Base-by-base conservation (phyloP, 1,140 invertebrate species). In the Musca domestica region DNA sequence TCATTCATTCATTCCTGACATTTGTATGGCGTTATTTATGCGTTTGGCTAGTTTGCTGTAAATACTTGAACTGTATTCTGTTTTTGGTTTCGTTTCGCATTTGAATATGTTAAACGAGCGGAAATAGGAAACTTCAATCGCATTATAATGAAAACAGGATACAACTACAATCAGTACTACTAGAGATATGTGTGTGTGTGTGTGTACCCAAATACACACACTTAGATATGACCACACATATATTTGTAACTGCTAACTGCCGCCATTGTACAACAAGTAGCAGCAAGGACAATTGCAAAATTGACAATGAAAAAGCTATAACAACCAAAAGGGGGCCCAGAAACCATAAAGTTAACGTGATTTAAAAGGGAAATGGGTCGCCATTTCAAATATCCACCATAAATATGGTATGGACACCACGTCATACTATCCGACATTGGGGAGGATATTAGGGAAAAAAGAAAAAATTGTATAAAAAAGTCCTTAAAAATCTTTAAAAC, bases 61-160 rank as follows among this genome's bases (percentile, higher is more conserved):
- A 41, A 41, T 41, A 41, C 34, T 41, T 41, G 5, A 41, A 12
- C 10, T n/a, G n/a, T n/a, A n/a, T n/a, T n/a, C n/a, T n/a, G n/a
- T n/a, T n/a, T n/a, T n/a, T n/a, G n/a, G n/a, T n/a, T n/a, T n/a
- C n/a, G 27, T 30, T 30, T 30, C n/a, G 27, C 27, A 30, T 30
- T 41, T 41, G 34, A 41, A 41, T 41, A 41, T 41, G 34, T 10
- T 41, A 61, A 61, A 61, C 56, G 30, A 61, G n/a, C 56, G 56
- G 56, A 61, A 61, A 61, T 61, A 34, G 56, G 56, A 61, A 61
- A 61, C 27, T 61, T 61, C 56, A 61, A 61, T 61, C 56, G 56
- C 34, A 61, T 34, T 34, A 61, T 61, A 61, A 61, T 61, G 56
- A 61, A 61, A 19, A 61, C n/a, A 41, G 56, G 27, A 61, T 17